phyloP scores from a whole-genome alignment of 2,113 vertebrate genomes.

The Silurus meridionalis region DNA sequence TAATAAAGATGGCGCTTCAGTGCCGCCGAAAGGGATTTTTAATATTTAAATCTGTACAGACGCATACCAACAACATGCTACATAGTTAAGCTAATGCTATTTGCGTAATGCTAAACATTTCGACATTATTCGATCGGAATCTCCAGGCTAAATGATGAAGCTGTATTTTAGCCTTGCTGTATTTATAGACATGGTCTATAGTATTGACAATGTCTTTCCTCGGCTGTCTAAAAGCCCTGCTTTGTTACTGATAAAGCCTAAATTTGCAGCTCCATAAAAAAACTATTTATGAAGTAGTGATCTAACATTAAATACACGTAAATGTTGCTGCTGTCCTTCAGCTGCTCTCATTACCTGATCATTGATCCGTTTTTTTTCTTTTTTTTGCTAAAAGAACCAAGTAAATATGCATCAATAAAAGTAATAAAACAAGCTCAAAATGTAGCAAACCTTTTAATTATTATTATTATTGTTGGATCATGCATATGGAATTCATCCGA shows the following conservation, averaged over 20 bases:
- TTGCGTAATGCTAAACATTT: not conserved
- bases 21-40: constrained; percentile 6
- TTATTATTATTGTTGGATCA: not conserved
- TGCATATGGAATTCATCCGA: not conserved
- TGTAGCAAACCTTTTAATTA: not conserved
- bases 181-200: constrained; percentile 6
- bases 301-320: not conserved
- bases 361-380: no score
- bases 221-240: not conserved
- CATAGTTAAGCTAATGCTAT: not conserved
- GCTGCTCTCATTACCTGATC: no score
- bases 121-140: not conserved
- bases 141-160: not conserved
- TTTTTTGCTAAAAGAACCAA: no score
- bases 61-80: not conserved
- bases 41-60: constrained; percentile 30
- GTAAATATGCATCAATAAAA: not conserved
- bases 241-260: constrained; percentile 12
- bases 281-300: constrained; percentile 3
- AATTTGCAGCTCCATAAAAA: not conserved
- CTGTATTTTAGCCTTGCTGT: not conserved
- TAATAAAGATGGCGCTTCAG: constrained; percentile 27
- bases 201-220: constrained; percentile 8
- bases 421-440: not conserved
- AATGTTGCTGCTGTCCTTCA: not conserved